These are phyloP conservation scores for Enteromius paludinosus DNA, from an alignment of 2,797 vertebrate genomes.

Conservation along the genomic window DNA sequence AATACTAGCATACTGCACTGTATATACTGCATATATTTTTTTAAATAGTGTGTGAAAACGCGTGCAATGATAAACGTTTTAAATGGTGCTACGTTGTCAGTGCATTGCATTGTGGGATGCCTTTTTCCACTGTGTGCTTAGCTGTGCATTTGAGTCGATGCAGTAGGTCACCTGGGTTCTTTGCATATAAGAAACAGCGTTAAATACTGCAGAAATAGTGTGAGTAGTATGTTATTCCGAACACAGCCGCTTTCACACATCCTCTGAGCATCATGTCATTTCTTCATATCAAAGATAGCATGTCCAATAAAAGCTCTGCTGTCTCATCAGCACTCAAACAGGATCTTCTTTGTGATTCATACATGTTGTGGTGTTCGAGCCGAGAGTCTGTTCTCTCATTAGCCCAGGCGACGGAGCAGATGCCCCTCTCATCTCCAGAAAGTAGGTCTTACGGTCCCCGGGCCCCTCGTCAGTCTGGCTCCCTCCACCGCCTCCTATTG, in stretches of 20 bases:
- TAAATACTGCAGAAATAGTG: neutral
- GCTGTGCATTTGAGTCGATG: slow-evolving; percentile 7
- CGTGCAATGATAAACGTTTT: neutral
- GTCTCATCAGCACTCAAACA: slow-evolving; percentile 12
- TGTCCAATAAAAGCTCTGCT: slow-evolving; percentile 25
- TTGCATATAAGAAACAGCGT: neutral
- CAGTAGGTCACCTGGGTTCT: neutral
- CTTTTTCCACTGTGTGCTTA: neutral
- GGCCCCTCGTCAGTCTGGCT: slow-evolving; percentile 46
- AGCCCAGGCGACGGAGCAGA: slow-evolving; percentile 19
- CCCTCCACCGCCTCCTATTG: slow-evolving; percentile 13
- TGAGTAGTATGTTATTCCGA: slow-evolving; percentile 13
- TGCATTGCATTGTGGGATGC: slow-evolving; percentile 25
- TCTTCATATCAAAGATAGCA: slow-evolving; percentile 7
- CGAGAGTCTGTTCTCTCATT: slow-evolving; percentile 6
- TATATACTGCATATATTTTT: neutral
- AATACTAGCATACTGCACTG: neutral
- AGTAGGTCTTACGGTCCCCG: slow-evolving; percentile 55
- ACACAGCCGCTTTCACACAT: slow-evolving; percentile 10
- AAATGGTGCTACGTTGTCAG: slow-evolving; percentile 18
- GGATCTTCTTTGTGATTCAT: slow-evolving; percentile 23
- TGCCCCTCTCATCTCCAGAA: slow-evolving; percentile 44
- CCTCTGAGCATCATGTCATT: neutral
- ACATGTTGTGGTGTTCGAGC: neutral
- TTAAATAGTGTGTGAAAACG: slow-evolving; percentile 10